Percentiles rank a stretch among this genome's conserved stretches.
Conservation (phyloP, 2,888 invertebrate species). For the Ornithoptera priamus region DNA sequence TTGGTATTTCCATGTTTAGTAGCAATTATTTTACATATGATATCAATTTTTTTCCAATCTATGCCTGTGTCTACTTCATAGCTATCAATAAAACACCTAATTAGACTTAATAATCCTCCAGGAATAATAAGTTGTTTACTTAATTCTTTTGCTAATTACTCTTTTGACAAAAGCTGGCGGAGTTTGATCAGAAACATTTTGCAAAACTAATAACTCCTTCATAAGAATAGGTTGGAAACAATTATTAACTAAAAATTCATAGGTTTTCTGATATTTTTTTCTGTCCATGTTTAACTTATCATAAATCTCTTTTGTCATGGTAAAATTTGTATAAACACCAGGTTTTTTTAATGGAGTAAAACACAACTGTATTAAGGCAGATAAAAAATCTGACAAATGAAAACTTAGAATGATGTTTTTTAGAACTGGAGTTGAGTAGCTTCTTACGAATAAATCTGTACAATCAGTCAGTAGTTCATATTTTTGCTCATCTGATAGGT, state of each 20-base stretch:
- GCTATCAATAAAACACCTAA: slow-evolving; percentile 82
- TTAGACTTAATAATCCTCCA: slow-evolving; percentile 83
- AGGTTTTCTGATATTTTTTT: slow-evolving; percentile 67
- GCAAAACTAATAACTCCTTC: slow-evolving; percentile 85
- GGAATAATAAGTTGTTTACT: slow-evolving; percentile 79
- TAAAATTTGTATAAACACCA: slow-evolving; percentile 56
- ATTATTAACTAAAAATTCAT: slow-evolving; percentile 75
- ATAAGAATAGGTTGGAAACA: slow-evolving; percentile 82
- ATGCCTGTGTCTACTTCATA: slow-evolving; percentile 76
- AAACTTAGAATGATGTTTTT: slow-evolving; percentile 78
- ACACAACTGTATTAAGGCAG: slow-evolving; percentile 84
- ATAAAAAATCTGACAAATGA: slow-evolving; percentile 82
- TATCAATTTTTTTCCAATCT: slow-evolving; percentile 84
- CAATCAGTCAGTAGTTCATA: slow-evolving; percentile 75
- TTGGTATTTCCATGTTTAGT: slow-evolving; percentile 71
- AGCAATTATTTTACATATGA: slow-evolving; percentile 83
- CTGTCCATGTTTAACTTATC: slow-evolving; percentile 72
- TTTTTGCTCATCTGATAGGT: slow-evolving; percentile 69
- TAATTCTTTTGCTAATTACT: slow-evolving; percentile 80
- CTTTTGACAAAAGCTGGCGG: slow-evolving; percentile 83
- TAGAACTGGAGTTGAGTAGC: slow-evolving; percentile 73
- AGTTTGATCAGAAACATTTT: slow-evolving; percentile 70
- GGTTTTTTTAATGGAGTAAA: slow-evolving; percentile 84
- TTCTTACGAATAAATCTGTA: slow-evolving; percentile 70
- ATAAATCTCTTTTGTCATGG: slow-evolving; percentile 81